These are phyloP conservation scores for Epicampocera succincta DNA, from an alignment of 2,888 invertebrate species.

Conservation along the genomic window DNA sequence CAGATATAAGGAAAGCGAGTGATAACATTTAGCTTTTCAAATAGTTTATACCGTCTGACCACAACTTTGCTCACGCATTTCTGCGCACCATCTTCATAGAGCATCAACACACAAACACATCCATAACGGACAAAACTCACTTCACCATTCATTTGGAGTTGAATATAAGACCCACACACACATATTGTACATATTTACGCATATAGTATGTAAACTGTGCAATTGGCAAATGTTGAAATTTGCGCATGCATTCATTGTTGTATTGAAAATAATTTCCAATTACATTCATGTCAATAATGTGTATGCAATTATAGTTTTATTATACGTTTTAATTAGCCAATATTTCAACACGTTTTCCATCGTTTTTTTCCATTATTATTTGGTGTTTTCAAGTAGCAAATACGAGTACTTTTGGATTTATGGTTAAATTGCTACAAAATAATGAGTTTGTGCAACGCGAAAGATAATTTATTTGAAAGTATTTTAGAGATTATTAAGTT, in stretches of 20 bases:
- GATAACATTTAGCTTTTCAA: no score
- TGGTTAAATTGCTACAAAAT: slow-evolving; percentile 38
- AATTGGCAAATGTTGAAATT: slow-evolving; percentile 2
- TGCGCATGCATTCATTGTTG: slow-evolving; percentile 44
- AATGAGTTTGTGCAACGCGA: slow-evolving; percentile 25
- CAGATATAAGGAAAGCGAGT: no score
- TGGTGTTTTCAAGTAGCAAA: background rate
- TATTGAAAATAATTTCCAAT: slow-evolving; percentile 66
- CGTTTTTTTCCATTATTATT: slow-evolving; percentile 21
- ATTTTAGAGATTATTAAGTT: no score
- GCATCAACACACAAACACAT: background rate
- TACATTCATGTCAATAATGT: slow-evolving; percentile 65
- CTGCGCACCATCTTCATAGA: background rate
- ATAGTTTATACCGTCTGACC: no score
- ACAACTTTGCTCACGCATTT: slow-evolving; percentile 37
- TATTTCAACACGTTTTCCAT: slow-evolving; percentile 60
- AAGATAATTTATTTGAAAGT: background rate
- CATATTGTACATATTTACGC: background rate
- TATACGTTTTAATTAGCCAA: slow-evolving; percentile 68
- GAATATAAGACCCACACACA: no score
- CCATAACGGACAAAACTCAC: background rate
- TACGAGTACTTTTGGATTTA: slow-evolving; percentile 26
- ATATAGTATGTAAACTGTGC: background rate
- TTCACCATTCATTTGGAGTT: slow-evolving; percentile 1
- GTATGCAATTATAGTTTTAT: slow-evolving; percentile 66